phyloP scores from a whole-genome alignment of 2,797 vertebrate species.

The Garrulus glandarius region DNA sequence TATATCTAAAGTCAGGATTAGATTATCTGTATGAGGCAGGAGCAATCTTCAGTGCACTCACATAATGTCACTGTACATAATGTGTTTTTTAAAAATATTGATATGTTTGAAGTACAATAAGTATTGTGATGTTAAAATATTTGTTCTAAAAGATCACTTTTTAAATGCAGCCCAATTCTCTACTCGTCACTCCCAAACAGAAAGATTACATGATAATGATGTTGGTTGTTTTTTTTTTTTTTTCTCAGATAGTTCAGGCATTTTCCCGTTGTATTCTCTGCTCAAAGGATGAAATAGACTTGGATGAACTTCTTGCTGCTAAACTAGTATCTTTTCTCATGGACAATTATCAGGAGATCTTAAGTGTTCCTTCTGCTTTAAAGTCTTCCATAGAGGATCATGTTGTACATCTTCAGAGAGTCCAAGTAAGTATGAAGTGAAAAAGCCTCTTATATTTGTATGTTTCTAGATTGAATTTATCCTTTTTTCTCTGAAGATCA shows the following conservation, averaged over 20 bases:
- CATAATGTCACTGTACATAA: background rate
- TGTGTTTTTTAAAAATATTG: background rate
- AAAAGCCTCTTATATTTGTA: background rate
- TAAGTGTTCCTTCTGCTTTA: conserved; percentile 82
- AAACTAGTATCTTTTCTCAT: conserved; percentile 92
- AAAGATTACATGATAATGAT: background rate
- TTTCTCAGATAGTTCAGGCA: conserved; percentile 85
- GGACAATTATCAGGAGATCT: conserved; percentile 86
- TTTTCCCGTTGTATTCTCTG: conserved; percentile 91
- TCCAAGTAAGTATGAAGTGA: conserved; percentile 77
- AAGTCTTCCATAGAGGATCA: conserved; percentile 86
- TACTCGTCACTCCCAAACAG: background rate
- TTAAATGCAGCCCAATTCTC: background rate
- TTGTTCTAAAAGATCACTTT: background rate
- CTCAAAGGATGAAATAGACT: conserved; percentile 90
- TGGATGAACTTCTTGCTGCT: conserved; percentile 91
- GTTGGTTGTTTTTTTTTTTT: too few relatives aligned
- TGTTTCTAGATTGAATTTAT: background rate
- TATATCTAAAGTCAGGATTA: background rate
- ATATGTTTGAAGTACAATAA: background rate
- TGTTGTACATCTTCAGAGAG: conserved; percentile 85
- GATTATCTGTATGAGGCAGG: background rate
- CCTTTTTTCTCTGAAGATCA: background rate
- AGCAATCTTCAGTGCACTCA: background rate
- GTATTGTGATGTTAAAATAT: background rate